These are phyloP conservation scores for Dicentrarchus labrax DNA, from an alignment of 2,113 vertebrate species.

Conservation along the genomic window DNA sequence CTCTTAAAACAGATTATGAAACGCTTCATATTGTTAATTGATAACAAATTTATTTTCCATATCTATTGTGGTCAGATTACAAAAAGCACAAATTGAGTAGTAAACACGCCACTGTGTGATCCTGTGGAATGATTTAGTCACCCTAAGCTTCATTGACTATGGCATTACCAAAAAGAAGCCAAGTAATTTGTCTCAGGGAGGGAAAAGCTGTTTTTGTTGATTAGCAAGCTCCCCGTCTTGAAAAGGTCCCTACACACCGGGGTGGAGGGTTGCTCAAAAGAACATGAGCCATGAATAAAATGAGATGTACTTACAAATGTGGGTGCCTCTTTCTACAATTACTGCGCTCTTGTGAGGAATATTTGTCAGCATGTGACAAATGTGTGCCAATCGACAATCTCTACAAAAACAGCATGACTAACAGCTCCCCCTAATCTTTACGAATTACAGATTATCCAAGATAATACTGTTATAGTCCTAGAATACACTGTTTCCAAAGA, in stretches of 20 bases:
- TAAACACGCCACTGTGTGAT: constrained; percentile 54
- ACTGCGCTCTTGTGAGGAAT: constrained; percentile 51
- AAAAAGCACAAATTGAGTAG: constrained; percentile 42
- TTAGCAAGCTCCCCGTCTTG: constrained; percentile 58
- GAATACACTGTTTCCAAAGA: constrained; percentile 63
- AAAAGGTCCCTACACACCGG: constrained; percentile 50
- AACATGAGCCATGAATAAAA: constrained; percentile 66
- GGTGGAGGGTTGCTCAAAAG: constrained; percentile 62
- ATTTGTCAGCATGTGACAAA: constrained; percentile 55
- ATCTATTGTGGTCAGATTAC: constrained; percentile 47
- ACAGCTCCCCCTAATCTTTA: constrained; percentile 73
- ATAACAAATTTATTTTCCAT: constrained; percentile 57
- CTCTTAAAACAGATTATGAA: constrained; percentile 24
- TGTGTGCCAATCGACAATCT: constrained; percentile 70
- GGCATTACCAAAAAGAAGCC: constrained; percentile 53
- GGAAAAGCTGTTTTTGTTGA: constrained; percentile 69
- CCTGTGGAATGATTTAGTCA: constrained; percentile 42
- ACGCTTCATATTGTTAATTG: constrained; percentile 44
- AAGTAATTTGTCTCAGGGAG: constrained; percentile 65
- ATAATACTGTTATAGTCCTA: constrained; percentile 72
- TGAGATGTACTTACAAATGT: constrained; percentile 59
- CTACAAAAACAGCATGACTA: constrained; percentile 77
- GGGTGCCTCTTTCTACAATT: constrained; percentile 44
- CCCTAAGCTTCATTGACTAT: constrained; percentile 58
- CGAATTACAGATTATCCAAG: constrained; percentile 79